These are phyloP conservation scores for Colletes collaris DNA, from an alignment of 2,888 invertebrate species.

Conservation along the genomic window DNA sequence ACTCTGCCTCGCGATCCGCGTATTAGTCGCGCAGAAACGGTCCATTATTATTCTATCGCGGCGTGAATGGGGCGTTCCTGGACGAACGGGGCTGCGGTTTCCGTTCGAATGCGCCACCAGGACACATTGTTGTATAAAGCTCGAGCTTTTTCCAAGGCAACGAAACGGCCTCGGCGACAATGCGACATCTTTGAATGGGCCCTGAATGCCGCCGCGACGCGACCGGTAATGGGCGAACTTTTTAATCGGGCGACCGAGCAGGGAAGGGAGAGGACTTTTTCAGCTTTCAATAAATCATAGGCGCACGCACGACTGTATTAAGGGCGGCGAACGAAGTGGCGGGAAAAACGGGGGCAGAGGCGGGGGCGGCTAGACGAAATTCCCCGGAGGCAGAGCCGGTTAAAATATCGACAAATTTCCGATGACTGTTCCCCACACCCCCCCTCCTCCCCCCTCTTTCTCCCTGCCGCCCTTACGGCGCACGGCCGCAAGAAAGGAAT, in stretches of 20 bases:
- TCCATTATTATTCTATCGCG: constrained; percentile 59
- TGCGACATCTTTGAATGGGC: constrained; percentile 74
- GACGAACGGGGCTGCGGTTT: constrained; percentile 21
- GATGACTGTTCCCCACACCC: constrained; percentile 31
- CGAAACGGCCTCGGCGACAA: constrained; percentile 69
- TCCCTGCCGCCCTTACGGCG: not conserved
- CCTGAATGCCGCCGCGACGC: constrained; percentile 60
- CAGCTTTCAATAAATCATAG: constrained; percentile 76
- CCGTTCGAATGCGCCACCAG: constrained; percentile 33
- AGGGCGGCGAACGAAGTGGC: constrained; percentile 37
- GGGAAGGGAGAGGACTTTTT: constrained; percentile 36
- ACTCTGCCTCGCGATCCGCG: not conserved
- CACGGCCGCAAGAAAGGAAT: constrained; percentile 41
- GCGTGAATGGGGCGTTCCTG: constrained; percentile 39
- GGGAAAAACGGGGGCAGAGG: not conserved
- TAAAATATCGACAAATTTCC: constrained; percentile 66
- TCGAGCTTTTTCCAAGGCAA: constrained; percentile 43
- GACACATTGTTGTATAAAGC: constrained; percentile 55
- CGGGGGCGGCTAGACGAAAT: constrained; percentile 51
- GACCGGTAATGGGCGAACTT: constrained; percentile 74
- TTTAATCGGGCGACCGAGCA: constrained; percentile 68
- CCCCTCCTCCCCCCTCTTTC: not conserved
- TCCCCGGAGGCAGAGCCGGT: constrained; percentile 41
- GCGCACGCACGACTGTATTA: constrained; percentile 60
- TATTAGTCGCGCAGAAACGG: constrained; percentile 53